A percentile compares a stretch with the other conserved stretches of the same genome.
Conservation (phyloP, 2,888 invertebrate genomes). For the Drosophila robusta region DNA sequence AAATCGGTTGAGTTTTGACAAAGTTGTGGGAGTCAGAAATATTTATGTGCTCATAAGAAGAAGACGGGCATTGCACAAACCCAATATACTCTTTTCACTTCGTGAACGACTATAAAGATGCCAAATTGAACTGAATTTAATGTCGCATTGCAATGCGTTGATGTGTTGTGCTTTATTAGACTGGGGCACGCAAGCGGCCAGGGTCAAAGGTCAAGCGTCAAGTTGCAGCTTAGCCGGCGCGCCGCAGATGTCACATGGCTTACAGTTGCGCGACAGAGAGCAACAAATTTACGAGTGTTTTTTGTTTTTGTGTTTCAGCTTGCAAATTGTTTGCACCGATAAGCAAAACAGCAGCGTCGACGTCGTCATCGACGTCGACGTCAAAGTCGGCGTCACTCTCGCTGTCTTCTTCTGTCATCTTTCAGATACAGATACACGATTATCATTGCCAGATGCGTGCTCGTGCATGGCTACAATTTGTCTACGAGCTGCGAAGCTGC, state of each 20-base stretch:
- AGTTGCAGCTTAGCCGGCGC: constrained; percentile 19
- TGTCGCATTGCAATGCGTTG: constrained; percentile 23
- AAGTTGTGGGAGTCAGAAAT: background rate
- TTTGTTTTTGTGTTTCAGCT: background rate
- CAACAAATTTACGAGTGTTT: constrained; percentile 20
- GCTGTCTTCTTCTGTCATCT: constrained; percentile 35
- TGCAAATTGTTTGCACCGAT: constrained; percentile 20
- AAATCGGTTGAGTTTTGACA: no score
- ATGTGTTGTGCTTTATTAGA: constrained; percentile 41
- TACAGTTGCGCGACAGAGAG: constrained; percentile 13
- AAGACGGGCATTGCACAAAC: background rate
- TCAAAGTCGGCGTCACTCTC: constrained; percentile 10
- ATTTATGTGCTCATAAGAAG: no score
- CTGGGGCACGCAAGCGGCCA: constrained; percentile 56
- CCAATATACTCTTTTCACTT: background rate
- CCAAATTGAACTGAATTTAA: constrained; percentile 2
- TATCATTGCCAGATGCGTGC: constrained; percentile 67
- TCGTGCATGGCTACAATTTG: constrained; percentile 67
- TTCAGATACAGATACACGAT: constrained; percentile 35
- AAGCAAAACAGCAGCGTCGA: constrained; percentile 28
- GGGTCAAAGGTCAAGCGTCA: constrained; percentile 70
- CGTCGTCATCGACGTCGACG: constrained; percentile 12
- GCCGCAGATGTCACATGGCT: constrained; percentile 40
- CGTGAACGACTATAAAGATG: background rate
- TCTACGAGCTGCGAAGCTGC: constrained; percentile 66